Percentiles rank a stretch among this genome's conserved stretches.
phyloP scores from a whole-genome alignment of 2,113 vertebrate genomes.

The Coptodon rendalli region DNA sequence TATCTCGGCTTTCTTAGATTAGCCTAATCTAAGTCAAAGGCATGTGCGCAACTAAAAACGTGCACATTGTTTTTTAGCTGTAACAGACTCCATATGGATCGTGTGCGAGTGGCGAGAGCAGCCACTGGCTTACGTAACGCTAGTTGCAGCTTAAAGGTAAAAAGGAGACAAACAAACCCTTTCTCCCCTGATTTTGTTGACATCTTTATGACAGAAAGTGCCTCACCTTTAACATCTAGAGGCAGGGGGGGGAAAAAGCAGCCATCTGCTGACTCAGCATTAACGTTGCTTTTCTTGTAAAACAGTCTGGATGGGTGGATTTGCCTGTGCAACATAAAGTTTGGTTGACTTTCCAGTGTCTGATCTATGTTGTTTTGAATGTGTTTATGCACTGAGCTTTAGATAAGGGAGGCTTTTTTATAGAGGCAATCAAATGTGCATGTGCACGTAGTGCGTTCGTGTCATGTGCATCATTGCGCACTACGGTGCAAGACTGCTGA shows the following conservation, averaged over 20 bases:
- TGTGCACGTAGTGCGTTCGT: not conserved
- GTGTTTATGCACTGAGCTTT: not conserved
- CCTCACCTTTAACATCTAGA: not conserved
- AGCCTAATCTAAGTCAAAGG: not conserved
- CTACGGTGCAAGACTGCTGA: conserved; percentile 51
- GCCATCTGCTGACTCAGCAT: not conserved
- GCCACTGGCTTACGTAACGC: not conserved
- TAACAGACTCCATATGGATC: not conserved
- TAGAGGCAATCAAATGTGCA: not conserved
- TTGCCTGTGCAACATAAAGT: not conserved
- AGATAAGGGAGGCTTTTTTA: not conserved
- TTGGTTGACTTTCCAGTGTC: not conserved
- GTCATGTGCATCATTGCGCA: not conserved
- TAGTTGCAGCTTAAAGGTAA: conserved; percentile 14
- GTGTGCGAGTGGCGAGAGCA: not conserved
- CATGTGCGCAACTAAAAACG: not conserved
- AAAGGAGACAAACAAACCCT: not conserved
- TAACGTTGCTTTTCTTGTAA: not conserved
- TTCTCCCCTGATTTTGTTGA: not conserved
- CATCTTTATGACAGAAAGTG: conserved; percentile 11
- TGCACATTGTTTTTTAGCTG: not conserved
- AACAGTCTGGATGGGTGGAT: not conserved
- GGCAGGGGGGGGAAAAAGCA: not conserved
- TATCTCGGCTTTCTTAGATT: not conserved
- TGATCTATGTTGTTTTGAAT: not conserved